phyloP scores from a whole-genome alignment of 2,113 vertebrate genomes.

The Microcebus lehilahytsara region DNA sequence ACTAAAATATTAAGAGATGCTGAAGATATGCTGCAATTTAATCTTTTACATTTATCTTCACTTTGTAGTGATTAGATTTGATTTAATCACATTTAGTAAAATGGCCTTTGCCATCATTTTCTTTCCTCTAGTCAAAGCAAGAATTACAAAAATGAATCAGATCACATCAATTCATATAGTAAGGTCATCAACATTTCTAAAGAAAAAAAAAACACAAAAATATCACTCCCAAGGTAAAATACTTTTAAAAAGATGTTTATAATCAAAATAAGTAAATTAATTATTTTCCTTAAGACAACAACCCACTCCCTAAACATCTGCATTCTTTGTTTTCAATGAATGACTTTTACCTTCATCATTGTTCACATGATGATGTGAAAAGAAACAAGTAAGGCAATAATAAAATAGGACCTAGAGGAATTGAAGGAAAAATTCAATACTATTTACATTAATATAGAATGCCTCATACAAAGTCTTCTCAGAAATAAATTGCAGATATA shows the following conservation, averaged over 20 bases:
- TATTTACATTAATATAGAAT: conserved; percentile 41
- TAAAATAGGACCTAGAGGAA: conserved; percentile 31
- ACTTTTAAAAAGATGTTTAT: not conserved
- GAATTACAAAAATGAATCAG: not conserved
- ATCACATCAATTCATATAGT: not conserved
- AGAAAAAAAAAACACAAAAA: not conserved
- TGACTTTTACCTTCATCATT: conserved; percentile 13
- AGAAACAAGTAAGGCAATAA: not conserved
- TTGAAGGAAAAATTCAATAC: conserved; percentile 12
- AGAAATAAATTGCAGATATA: conserved; percentile 32
- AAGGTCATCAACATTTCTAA: not conserved
- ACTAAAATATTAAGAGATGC: not conserved
- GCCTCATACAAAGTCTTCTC: not conserved
- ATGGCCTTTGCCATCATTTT: not conserved
- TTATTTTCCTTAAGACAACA: not conserved
- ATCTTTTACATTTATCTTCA: not conserved
- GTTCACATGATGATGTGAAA: not conserved
- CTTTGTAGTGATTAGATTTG: not conserved
- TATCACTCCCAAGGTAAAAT: not conserved
- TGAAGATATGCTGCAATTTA: not conserved
- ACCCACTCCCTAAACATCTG: not conserved
- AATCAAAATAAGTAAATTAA: conserved; percentile 27
- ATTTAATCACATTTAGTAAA: not conserved
- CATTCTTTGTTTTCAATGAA: not conserved
- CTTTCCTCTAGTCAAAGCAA: not conserved